Base-by-base conservation (phyloP, 2,113 vertebrate genomes). In the Heliornis fulica region DNA sequence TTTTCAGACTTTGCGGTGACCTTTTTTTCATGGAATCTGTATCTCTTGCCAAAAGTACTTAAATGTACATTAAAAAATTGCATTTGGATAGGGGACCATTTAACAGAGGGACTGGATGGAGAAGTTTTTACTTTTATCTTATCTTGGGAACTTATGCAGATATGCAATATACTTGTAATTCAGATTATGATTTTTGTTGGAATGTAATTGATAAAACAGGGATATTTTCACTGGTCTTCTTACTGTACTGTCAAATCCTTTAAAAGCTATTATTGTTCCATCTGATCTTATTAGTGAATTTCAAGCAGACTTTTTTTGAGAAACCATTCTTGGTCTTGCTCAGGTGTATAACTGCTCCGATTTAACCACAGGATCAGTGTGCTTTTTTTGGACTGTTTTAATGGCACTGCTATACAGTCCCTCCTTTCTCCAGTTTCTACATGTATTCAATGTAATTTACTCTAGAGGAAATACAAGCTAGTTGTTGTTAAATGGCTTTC, bases 71-170 rank as follows among this genome's bases (percentile, higher is more conserved):
- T 19, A 36, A 70, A 83, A 88, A 36, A 14, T 57, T 86, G 51
- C 57, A 72, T 93, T 89, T 92, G 51, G 93, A 11, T 64, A 25
- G 56, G 94, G 95, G 92, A 93, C 83, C 92, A 94, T 95, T 97
- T 93, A 46, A 69, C 60, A 90, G 87, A 86, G 51, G 83, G 38
- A 87, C 81, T 81, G 66, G 22, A 70, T 83, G 72, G 63, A 54
- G 80, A 66, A 61, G 45, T 36, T 92, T 96, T 78, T 72, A 71
- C 57, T 86, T 89, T n/a, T 61, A 9, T 85, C 86, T 69, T 74
- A 74, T 70, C 54, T 63, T 71, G 82, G 46, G 46, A 78, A 64
- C 71, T 70, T 87, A 56, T 26, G 61, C 45, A 50, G 28, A 36
- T 78, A 70, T 18, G 26, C 66, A 43, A 40, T 66, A 60, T 64